Evolutionary conservation across 1,140 invertebrate genomes (phyloP).

Genomic region (Wasmannia auropunctata): DNA sequence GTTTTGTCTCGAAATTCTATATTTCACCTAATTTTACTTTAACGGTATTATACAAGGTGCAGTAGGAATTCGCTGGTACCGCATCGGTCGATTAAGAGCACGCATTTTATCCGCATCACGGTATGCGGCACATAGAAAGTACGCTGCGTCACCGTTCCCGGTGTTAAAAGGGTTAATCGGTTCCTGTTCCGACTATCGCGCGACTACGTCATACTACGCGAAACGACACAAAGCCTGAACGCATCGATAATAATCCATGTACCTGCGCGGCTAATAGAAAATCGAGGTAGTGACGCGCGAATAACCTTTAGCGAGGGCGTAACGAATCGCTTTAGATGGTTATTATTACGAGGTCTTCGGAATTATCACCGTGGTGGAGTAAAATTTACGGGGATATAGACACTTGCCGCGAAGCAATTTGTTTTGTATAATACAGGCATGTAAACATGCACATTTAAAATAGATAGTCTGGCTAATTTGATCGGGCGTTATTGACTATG

Average conservation of each 20-base stretch:
- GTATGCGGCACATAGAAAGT: background rate
- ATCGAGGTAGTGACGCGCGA: slow-evolving; percentile 82
- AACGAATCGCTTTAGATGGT: slow-evolving; percentile 83
- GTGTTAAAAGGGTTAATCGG: slow-evolving; percentile 62
- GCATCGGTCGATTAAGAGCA: slow-evolving; percentile 1
- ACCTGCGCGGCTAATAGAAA: slow-evolving; percentile 75
- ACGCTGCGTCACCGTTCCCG: slow-evolving; percentile 20
- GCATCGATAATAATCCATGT: slow-evolving; percentile 53
- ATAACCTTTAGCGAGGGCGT: slow-evolving; percentile 82
- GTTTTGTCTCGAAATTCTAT: background rate
- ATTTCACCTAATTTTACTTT: slow-evolving; percentile 3
- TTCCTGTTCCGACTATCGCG: slow-evolving; percentile 61
- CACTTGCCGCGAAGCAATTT: slow-evolving; percentile 76
- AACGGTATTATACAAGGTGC: background rate
- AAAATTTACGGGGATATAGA: slow-evolving; percentile 63
- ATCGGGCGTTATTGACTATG: background rate
- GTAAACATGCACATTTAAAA: background rate
- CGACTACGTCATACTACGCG: slow-evolving; percentile 26
- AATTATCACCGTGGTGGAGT: slow-evolving; percentile 70
- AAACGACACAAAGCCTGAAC: slow-evolving; percentile 59
- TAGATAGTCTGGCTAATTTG: background rate
- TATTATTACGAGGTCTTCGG: slow-evolving; percentile 80
- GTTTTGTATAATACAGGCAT: background rate
- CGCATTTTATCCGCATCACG: background rate
- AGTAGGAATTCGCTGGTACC: background rate